Percentiles rank a stretch among this genome's conserved stretches.
Evolutionary conservation across 1,140 invertebrate species (phyloP).

Genomic region (Caerostris darwini): DNA sequence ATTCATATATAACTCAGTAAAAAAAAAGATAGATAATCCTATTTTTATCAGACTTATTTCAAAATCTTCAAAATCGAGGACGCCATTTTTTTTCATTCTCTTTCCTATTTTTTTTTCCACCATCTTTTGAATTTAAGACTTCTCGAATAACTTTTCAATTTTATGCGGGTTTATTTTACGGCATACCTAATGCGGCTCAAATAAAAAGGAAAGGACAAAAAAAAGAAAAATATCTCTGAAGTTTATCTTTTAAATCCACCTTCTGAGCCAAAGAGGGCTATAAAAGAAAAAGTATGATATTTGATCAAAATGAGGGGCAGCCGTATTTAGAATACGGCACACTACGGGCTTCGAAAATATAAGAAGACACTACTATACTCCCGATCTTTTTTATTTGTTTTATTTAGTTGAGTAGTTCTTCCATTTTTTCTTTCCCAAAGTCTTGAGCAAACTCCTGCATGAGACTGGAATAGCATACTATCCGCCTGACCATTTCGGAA

Average conservation of each 20-base stretch:
- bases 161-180: conserved; percentile 40
- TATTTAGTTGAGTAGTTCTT: background rate
- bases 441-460: background rate
- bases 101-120: too few relatives aligned
- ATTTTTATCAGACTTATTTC: background rate
- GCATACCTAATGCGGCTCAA: conserved; percentile 4
- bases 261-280: background rate
- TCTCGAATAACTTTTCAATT: conserved; percentile 27
- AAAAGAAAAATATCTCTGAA: background rate
- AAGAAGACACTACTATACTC: background rate
- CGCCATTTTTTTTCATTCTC: background rate
- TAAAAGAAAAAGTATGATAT: background rate
- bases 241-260: conserved; percentile 28
- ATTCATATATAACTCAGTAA: background rate
- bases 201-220: background rate
- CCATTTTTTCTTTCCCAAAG: background rate
- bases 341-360: background rate
- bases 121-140: background rate
- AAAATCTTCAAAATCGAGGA: conserved; percentile 18
- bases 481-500: background rate
- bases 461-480: background rate
- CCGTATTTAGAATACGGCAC: conserved; percentile 1
- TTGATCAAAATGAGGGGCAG: conserved; percentile 22
- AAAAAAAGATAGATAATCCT: background rate
- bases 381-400: background rate